A percentile compares a stretch with the other conserved stretches of the same genome.
Evolutionary conservation across 2,113 vertebrate species (phyloP).

Genomic region (Anarhynchus alexandrinus): DNA sequence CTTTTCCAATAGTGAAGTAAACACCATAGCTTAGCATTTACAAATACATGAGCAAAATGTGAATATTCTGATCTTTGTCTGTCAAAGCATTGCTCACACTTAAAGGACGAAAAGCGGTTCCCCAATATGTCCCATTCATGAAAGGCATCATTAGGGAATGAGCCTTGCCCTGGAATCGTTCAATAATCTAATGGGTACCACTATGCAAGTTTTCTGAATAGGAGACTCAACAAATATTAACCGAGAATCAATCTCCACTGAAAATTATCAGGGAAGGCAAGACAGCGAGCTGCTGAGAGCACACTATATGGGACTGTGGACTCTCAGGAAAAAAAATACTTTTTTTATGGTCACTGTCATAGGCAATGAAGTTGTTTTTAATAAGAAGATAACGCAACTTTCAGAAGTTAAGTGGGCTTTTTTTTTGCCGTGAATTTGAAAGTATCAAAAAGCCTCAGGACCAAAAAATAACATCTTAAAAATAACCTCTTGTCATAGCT

Average conservation of each 20-base stretch:
- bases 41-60: not conserved
- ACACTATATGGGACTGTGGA: not conserved
- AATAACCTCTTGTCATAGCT: not conserved
- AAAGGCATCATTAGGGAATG: not conserved
- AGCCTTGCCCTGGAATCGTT: not conserved
- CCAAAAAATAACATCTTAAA: not conserved
- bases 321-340: not conserved
- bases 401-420: not conserved
- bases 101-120: no score
- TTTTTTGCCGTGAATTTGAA: not conserved
- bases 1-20: not conserved
- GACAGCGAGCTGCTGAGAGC: not conserved
- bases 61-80: not conserved
- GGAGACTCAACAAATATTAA: not conserved
- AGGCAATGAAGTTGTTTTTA: not conserved
- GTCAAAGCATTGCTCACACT: no score
- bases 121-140: no score
- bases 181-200: not conserved
- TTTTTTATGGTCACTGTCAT: not conserved
- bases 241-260: not conserved
- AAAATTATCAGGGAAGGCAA: not conserved
- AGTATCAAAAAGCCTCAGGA: not conserved
- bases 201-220: not conserved
- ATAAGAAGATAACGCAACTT: not conserved
- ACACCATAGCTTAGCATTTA: not conserved